Conservation (phyloP, 2,888 invertebrate species). For the Carabus problematicus region DNA sequence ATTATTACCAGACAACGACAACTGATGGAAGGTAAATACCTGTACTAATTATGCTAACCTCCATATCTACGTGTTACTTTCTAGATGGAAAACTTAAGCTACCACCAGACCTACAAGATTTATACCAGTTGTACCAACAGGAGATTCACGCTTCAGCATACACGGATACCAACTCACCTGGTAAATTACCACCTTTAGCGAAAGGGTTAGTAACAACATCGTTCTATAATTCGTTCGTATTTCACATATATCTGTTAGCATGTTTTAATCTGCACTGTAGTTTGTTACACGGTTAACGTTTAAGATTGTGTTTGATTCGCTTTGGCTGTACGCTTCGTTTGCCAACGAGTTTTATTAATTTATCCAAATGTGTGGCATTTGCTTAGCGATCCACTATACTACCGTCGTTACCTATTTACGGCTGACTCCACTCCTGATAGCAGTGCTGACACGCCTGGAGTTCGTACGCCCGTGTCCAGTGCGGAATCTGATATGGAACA, state of each 20-base stretch:
- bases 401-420: conserved; percentile 51
- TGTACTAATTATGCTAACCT: neutral
- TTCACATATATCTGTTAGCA: neutral
- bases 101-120: conserved; percentile 77
- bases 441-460: conserved; percentile 54
- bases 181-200: conserved; percentile 70
- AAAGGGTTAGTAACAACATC: conserved; percentile 63
- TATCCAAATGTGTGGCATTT: neutral
- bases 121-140: conserved; percentile 84
- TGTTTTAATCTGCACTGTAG: neutral
- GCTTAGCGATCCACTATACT: conserved; percentile 57
- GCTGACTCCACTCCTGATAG: conserved; percentile 50
- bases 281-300: neutral
- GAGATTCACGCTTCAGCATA: conserved; percentile 86
- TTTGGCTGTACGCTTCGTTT: neutral
- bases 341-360: neutral
- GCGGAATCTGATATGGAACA: neutral
- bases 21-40: conserved; percentile 77
- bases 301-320: neutral
- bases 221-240: neutral
- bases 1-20: conserved; percentile 88
- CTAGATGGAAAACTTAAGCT: conserved; percentile 73
- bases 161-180: conserved; percentile 66
- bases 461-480: conserved; percentile 55
- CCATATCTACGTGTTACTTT: neutral